phyloP scores from a whole-genome alignment of 53 echinoderm and acorn worm species.

The Pentamera pediparva region DNA sequence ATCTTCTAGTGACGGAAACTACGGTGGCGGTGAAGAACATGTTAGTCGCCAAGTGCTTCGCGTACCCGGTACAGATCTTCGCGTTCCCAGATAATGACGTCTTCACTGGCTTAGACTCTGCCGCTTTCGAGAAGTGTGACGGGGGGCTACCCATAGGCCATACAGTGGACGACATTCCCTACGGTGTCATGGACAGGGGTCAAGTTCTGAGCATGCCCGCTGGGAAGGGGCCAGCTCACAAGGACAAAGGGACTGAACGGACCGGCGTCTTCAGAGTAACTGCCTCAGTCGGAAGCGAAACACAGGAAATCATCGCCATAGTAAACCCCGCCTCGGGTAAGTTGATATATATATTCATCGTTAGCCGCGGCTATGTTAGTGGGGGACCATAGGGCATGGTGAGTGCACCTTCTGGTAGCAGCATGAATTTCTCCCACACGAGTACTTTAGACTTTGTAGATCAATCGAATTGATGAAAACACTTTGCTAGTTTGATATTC shows the following conservation, averaged over 20 bases:
- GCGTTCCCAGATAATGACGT: not conserved
- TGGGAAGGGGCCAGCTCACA: not conserved
- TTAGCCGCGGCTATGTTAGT: too few relatives aligned
- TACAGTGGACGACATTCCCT: not conserved
- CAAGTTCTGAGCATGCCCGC: not conserved
- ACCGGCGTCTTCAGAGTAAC: constrained; percentile 9
- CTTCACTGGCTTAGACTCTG: not conserved
- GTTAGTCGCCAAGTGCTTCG: constrained; percentile 3
- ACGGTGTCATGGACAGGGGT: not conserved
- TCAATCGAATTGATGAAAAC: too few relatives aligned
- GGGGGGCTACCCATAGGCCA: not conserved
- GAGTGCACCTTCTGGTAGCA: too few relatives aligned
- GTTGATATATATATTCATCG: too few relatives aligned
- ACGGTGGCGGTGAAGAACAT: not conserved
- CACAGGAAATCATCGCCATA: constrained; percentile 6
- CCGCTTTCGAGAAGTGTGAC: not conserved
- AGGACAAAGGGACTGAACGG: not conserved
- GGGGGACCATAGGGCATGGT: too few relatives aligned
- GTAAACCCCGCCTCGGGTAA: constrained; percentile 18
- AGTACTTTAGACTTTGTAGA: too few relatives aligned
- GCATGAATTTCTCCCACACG: too few relatives aligned
- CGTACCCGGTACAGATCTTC: constrained; percentile 3
- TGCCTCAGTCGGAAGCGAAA: not conserved
- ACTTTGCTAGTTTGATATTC: too few relatives aligned
- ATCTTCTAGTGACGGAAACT: too few relatives aligned